These are phyloP conservation scores for Microtus richardsoni DNA, from an alignment of 2,113 vertebrate genomes.

Conservation along the genomic window DNA sequence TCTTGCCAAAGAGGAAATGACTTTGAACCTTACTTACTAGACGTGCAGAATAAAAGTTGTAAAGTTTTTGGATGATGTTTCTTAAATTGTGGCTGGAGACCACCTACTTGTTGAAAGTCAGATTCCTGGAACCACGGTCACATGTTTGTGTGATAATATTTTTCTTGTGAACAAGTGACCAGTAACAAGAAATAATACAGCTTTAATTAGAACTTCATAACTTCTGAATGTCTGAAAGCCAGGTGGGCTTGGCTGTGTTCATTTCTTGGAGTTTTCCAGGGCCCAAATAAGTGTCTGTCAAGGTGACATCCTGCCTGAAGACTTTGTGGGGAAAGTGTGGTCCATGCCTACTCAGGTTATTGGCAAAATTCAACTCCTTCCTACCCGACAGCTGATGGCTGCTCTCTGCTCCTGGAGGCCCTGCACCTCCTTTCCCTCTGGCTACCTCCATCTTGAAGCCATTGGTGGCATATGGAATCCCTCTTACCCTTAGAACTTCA, in stretches of 20 bases:
- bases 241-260: neutral
- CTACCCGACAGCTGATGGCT: neutral
- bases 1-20: conserved; percentile 32
- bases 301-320: neutral
- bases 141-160: neutral
- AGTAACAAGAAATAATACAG: neutral
- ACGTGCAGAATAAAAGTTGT: neutral
- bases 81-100: neutral
- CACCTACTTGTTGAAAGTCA: conserved; percentile 18
- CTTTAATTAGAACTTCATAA: neutral
- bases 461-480: neutral
- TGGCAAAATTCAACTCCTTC: conserved; percentile 1
- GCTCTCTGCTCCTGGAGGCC: neutral
- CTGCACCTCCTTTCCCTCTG: conserved; percentile 14
- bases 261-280: neutral
- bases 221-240: neutral
- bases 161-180: conserved; percentile 2
- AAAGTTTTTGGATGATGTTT: conserved; percentile 34
- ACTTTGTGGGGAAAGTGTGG: neutral
- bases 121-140: neutral
- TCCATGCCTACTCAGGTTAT: neutral
- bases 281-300: neutral
- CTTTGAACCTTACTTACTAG: conserved; percentile 39
- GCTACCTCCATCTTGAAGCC: conserved; percentile 1
- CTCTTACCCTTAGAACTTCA: neutral